phyloP scores from a whole-genome alignment of 2,888 invertebrate genomes.

The Phalera bucephala region DNA sequence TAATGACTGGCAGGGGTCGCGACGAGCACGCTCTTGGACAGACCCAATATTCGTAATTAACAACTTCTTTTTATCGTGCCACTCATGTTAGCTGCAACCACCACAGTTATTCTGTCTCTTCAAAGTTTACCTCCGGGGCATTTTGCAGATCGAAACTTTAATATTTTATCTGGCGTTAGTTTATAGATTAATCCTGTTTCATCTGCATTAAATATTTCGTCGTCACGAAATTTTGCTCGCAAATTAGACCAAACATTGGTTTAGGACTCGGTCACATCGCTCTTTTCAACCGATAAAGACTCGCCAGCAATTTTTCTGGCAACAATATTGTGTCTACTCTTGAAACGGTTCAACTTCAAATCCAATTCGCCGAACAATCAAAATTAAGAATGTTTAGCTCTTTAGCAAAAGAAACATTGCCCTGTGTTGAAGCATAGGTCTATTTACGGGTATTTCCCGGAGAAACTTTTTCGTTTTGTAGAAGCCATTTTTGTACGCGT shows the following conservation, averaged over 20 bases:
- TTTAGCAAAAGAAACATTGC: constrained; percentile 27
- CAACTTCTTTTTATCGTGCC: constrained; percentile 19
- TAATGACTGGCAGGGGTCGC: no score
- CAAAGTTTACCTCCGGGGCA: constrained; percentile 22
- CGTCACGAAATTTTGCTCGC: constrained; percentile 20
- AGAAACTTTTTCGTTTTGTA: no score
- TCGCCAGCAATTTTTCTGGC: constrained; percentile 24
- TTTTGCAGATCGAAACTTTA: constrained; percentile 24
- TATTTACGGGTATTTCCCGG: constrained; percentile 19
- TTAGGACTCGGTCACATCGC: constrained; percentile 16
- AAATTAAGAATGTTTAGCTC: constrained; percentile 20
- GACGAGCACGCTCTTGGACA: no score
- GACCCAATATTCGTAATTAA: no score
- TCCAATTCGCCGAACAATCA: constrained; percentile 24
- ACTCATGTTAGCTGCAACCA: constrained; percentile 29
- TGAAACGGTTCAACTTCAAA: constrained; percentile 27
- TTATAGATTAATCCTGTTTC: constrained; percentile 30
- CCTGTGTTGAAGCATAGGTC: constrained; percentile 28
- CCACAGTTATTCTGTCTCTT: constrained; percentile 20
- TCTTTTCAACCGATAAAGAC: constrained; percentile 19
- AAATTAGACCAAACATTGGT: constrained; percentile 13
- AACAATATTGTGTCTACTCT: constrained; percentile 23
- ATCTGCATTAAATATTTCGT: constrained; percentile 32
- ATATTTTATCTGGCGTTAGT: constrained; percentile 16
- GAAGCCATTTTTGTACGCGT: no score